Conservation (phyloP, 2,797 vertebrate species). For the Notamacropus eugenii region DNA sequence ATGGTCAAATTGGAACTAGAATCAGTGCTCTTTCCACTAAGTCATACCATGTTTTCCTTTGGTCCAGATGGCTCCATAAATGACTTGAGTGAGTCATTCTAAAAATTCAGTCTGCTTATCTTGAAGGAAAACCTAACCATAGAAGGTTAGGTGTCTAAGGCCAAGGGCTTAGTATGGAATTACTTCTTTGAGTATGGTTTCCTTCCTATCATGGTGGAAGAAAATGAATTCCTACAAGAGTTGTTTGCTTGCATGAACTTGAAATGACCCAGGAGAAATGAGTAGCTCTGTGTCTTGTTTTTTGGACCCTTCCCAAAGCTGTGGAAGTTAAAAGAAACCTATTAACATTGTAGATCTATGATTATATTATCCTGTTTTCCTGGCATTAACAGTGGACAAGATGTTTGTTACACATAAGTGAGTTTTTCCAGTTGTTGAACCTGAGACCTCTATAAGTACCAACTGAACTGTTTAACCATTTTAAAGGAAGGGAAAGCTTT, state of each 20-base stretch:
- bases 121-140: background rate
- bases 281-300: background rate
- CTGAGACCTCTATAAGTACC: background rate
- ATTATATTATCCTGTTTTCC: background rate
- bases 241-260: background rate
- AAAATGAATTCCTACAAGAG: background rate
- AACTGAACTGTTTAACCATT: background rate
- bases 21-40: background rate
- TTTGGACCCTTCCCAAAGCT: background rate
- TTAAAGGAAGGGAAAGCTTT: background rate
- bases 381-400: background rate
- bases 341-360: background rate
- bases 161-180: background rate
- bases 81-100: background rate
- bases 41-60: background rate
- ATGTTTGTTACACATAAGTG: background rate
- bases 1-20: background rate
- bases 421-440: background rate
- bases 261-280: background rate
- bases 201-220: background rate
- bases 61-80: background rate
- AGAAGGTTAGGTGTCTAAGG: background rate
- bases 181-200: background rate
- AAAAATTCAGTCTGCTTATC: background rate
- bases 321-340: background rate